Evolutionary conservation across 1,140 invertebrate species (phyloP).

Genomic region (Reticulitermes speratus): DNA sequence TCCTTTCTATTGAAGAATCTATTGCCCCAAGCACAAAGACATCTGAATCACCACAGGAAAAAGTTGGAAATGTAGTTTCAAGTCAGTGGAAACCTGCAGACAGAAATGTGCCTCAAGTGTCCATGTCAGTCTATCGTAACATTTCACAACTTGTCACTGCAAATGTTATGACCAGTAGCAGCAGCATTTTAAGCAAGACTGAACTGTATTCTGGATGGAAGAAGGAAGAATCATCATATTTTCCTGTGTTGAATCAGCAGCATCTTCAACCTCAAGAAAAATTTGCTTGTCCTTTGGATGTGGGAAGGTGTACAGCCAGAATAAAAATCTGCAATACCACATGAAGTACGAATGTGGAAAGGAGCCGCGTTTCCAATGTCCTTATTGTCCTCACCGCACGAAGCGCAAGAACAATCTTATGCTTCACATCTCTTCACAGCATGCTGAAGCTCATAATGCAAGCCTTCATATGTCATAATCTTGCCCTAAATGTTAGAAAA

Average conservation of each 20-base stretch:
- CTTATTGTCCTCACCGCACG: constrained; percentile 39
- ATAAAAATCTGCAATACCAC: constrained; percentile 52
- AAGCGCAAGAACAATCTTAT: constrained; percentile 29
- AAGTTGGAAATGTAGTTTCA: background rate
- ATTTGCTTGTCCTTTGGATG: constrained; percentile 31
- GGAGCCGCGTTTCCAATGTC: constrained; percentile 64
- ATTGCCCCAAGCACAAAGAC: background rate
- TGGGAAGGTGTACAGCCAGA: constrained; percentile 33
- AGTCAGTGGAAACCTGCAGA: too few relatives aligned
- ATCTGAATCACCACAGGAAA: background rate
- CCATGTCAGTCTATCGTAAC: background rate
- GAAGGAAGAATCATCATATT: background rate
- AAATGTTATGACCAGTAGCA: background rate
- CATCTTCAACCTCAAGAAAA: background rate
- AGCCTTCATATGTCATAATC: too few relatives aligned
- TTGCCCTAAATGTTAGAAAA: too few relatives aligned
- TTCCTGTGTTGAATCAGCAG: background rate
- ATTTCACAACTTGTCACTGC: background rate
- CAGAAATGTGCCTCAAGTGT: too few relatives aligned
- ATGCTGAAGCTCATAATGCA: background rate
- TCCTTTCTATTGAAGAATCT: background rate
- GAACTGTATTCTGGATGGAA: background rate
- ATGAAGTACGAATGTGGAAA: constrained; percentile 69
- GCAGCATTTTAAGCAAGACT: background rate
- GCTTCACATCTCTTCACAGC: constrained; percentile 20